A percentile compares a stretch with the other conserved stretches of the same genome.
phyloP scores from a whole-genome alignment of 2,113 vertebrate genomes.

The Semicossyphus pulcher region DNA sequence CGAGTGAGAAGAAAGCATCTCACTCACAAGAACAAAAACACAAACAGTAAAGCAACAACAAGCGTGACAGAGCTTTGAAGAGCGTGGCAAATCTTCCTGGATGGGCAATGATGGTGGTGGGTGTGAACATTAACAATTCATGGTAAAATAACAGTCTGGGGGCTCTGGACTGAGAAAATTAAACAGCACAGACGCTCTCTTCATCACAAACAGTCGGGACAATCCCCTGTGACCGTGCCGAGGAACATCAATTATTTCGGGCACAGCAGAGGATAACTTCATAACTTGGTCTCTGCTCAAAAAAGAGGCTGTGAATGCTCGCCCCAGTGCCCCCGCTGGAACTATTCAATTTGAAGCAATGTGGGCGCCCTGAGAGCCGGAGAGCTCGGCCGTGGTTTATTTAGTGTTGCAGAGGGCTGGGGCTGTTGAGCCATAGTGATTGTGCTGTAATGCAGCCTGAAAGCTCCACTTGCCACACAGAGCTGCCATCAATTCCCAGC shows the following conservation, averaged over 20 bases:
- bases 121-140: slow-evolving; percentile 58
- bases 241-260: slow-evolving; percentile 63
- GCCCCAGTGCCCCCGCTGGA: slow-evolving; percentile 47
- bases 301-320: slow-evolving; percentile 39
- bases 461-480: slow-evolving; percentile 65
- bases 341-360: slow-evolving; percentile 56
- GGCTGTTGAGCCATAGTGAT: slow-evolving; percentile 61
- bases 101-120: slow-evolving; percentile 19
- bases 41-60: slow-evolving; percentile 1
- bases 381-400: slow-evolving; percentile 47
- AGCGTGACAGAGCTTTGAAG: slow-evolving; percentile 33
- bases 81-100: slow-evolving; percentile 41
- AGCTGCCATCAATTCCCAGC: slow-evolving; percentile 66
- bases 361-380: slow-evolving; percentile 33
- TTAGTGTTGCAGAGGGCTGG: slow-evolving; percentile 54
- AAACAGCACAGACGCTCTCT: slow-evolving; percentile 50
- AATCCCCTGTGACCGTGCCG: slow-evolving; percentile 55
- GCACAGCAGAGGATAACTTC: slow-evolving; percentile 56
- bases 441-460: slow-evolving; percentile 70
- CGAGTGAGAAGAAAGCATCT: slow-evolving; percentile 4
- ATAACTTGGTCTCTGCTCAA: slow-evolving; percentile 51
- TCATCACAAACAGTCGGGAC: slow-evolving; percentile 45
- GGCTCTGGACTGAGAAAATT: slow-evolving; percentile 57
- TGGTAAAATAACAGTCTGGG: slow-evolving; percentile 42
- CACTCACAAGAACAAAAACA: slow-evolving; percentile 13